Base-by-base conservation (phyloP, 2,888 invertebrate species). In the Cryptophagus acutangulus region DNA sequence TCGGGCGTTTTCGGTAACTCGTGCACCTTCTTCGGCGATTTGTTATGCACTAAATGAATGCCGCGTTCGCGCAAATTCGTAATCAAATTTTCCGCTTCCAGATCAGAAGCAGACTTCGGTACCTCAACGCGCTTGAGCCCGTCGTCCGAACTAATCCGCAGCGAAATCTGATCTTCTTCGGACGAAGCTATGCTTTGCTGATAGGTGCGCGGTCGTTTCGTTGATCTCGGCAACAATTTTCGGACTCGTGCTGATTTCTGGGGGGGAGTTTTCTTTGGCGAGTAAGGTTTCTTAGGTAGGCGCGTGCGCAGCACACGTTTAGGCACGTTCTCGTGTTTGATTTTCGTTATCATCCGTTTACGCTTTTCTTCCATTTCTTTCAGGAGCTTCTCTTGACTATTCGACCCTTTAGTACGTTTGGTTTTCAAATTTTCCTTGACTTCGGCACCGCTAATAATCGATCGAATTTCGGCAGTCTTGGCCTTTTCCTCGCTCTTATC, bases 21-120 rank as follows among this genome's bases (percentile, higher is more conserved):
- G n/a, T n/a, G 10, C 9, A 4, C 37, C 31, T 54, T 58, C 26
- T 45, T 48, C 10, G 57, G 54, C 1, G 55, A 43, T 40, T 58
- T 60, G 17, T 65, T 66, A 1, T 57, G 64, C 34, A 67, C 48
- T 25, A 68, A 52, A 53, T 63, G 62, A 33, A 68, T 67, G 2
- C 68, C 68, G 31, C 66, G 46, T 43, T 66, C 59, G 40, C 62
- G 62, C 28, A 67, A 48, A 30, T 53, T 63, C 40, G 59, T 54
- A 2, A 67, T 59, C 17, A 66, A 40, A 29, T 54, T 57, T 33
- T 62, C 57, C 1, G 61, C 59, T 45, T 61, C 59, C 24, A 46
- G 36, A 45, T 61, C 59, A 0, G 50, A 51, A 2, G 45, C 33
- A 8, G 46, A 40, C 33, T 44, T 48, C 10, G 12, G 3, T 31